Evolutionary conservation across 2,888 invertebrate species (phyloP), one percentile per base, ranked within the genome.

Genomic region (Silvanus unidentatus): DNA sequence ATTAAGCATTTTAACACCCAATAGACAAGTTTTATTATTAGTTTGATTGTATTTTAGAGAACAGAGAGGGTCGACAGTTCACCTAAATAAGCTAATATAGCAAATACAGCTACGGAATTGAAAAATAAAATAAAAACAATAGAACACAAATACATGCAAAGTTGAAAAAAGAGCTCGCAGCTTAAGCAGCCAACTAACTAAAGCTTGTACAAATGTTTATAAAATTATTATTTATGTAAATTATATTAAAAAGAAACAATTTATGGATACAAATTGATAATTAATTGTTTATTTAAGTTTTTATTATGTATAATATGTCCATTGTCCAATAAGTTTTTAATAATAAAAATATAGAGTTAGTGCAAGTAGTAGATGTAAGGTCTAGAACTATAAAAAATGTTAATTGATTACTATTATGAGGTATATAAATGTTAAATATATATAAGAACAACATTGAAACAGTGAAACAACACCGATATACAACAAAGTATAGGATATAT

Each of bases 381-480:
- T 12, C 32, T 32, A 32, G 32, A 32, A 32, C 32, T 32, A 32
- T 12, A 32, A 32, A 32, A 32, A 12, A 32, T n/a, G 13, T 5
- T 12, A 5, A 32, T 12, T 32, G n/a, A 32, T 4, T 32, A 32
- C 32, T 3, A 5, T 4, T 32, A 32, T 32, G 13, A 8, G 10
- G 10, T 9, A 8, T 8, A 5, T 32, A 8, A 32, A 8, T 32
- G 37, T 37, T 37, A 37, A 16, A 16, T 9, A 15, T 15, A 16
- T 37, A 37, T 32, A 55, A 56, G 53, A 49, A 53, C 52, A 59
- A 48, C 45, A 57, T 53, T 49, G 51, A 56, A 63, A 64, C 63
- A 65, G 63, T 64, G 64, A 68, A 62, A 70, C 69, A 69, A 69
- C 69, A 70, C 68, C 67, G 66, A 70, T 60, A 69, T 64, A 68